These are phyloP conservation scores for Philereme transversata DNA, from an alignment of 2,888 invertebrate species.

Conservation along the genomic window DNA sequence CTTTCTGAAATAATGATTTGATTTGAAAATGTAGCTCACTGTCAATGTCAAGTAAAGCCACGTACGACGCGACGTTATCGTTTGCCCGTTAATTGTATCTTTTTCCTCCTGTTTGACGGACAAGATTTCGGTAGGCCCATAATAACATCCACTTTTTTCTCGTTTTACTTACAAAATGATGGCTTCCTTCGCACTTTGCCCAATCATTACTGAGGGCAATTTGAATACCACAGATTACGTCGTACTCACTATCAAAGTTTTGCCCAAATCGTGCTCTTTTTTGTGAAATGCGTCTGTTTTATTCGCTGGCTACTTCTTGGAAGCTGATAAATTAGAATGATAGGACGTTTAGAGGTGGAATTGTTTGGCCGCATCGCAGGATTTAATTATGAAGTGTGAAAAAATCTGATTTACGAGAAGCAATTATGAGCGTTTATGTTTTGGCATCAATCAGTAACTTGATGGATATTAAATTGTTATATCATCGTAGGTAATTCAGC, in stretches of 20 bases:
- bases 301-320: constrained; percentile 34
- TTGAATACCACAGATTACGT: constrained; percentile 50
- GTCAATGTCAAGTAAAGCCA: constrained; percentile 15
- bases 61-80: constrained; percentile 28
- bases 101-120: constrained; percentile 46
- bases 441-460: constrained; percentile 4
- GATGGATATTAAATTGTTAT: constrained; percentile 3
- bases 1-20: not conserved
- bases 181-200: constrained; percentile 62
- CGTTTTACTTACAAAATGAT: constrained; percentile 65
- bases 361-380: constrained; percentile 7
- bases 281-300: constrained; percentile 48
- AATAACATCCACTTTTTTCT: constrained; percentile 54
- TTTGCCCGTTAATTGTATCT: constrained; percentile 39
- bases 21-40: constrained; percentile 1
- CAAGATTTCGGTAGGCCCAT: constrained; percentile 56
- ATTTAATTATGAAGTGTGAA: constrained; percentile 27
- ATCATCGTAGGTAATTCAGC: no score
- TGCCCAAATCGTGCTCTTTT: constrained; percentile 15
- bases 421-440: constrained; percentile 12
- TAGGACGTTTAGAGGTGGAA: constrained; percentile 22
- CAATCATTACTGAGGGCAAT: constrained; percentile 56
- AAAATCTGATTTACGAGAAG: constrained; percentile 6
- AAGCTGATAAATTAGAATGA: constrained; percentile 27
- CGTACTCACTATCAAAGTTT: constrained; percentile 3